Evolutionary conservation across 2,113 vertebrate species (phyloP), one percentile per base, ranked within the genome.

Genomic region (Mastomys coucha): DNA sequence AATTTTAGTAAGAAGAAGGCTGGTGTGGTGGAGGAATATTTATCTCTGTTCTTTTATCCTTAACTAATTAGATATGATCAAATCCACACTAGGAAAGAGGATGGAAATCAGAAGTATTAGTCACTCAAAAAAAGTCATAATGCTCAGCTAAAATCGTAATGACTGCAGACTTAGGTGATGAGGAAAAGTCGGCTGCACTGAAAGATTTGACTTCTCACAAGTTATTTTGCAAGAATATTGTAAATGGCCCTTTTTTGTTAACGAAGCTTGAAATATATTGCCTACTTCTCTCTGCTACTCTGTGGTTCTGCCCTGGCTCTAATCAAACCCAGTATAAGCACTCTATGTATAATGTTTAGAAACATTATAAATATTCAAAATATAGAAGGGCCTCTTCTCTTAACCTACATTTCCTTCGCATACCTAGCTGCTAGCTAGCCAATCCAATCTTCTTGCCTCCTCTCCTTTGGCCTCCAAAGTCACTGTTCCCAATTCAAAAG

Each of bases 401-500:
- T 86, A 93, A 84, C 20, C n/a, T 90, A 58, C 60, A 92, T 63
- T 95, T 78, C 56, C 13, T 69, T 33, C 77, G 67, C 60, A 73
- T 31, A 28, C n/a, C 42, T 26, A 56, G 49, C 73, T 78, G 56
- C 65, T 77, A 49, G 26, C 65, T 76, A 63, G 26, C 65, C 85
- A 97, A 92, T 60, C 36, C 77, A 89, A 28, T 94, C 92, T 84
- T 95, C 84, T 95, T 51, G 89, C 39, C 39, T 97, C 77, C 72
- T 87, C 89, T 95, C 63, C 4, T 2, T 95, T 91, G 92, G 95
- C 87, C 90, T 80, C 82, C 78, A 95, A 60, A 98, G 95, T 88
- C 95, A 92, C 16, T 96, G 56, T 81, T 98, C 96, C 96, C 70
- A 96, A 97, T 82, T 98, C 95, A 96, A 97, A 96, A 97, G 96